phyloP scores from a whole-genome alignment of 2,888 invertebrate species.

The Listrodromus nycthemerus region DNA sequence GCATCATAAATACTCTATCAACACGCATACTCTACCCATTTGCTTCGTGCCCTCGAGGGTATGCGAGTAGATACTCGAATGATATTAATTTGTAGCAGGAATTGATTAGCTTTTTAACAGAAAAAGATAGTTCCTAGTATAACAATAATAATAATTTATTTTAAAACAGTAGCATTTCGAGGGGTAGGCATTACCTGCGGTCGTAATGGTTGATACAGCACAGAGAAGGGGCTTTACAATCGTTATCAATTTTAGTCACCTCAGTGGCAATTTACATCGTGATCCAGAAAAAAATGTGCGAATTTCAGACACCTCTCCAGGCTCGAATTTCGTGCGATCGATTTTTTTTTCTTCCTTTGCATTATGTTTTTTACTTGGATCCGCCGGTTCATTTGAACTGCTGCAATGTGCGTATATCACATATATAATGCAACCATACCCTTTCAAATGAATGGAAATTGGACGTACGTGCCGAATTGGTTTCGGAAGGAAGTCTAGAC shows the following conservation, averaged over 20 bases:
- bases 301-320: background rate
- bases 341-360: constrained; percentile 3
- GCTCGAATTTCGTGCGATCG: background rate
- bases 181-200: background rate
- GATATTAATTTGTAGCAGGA: background rate
- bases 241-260: constrained; percentile 6
- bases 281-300: background rate
- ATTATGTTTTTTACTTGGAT: constrained; percentile 2
- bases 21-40: no score
- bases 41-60: background rate
- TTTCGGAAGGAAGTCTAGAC: constrained; percentile 16
- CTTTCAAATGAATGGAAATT: constrained; percentile 45
- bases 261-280: background rate
- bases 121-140: background rate
- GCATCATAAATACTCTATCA: background rate
- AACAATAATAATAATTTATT: background rate
- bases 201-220: background rate
- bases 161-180: background rate
- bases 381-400: background rate
- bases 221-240: background rate
- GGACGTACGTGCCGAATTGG: constrained; percentile 25
- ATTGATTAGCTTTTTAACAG: background rate
- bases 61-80: background rate
- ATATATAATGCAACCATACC: constrained; percentile 10
- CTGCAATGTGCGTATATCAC: constrained; percentile 5